Conservation (phyloP, 1,140 invertebrate species). For the Drosophila bocqueti region DNA sequence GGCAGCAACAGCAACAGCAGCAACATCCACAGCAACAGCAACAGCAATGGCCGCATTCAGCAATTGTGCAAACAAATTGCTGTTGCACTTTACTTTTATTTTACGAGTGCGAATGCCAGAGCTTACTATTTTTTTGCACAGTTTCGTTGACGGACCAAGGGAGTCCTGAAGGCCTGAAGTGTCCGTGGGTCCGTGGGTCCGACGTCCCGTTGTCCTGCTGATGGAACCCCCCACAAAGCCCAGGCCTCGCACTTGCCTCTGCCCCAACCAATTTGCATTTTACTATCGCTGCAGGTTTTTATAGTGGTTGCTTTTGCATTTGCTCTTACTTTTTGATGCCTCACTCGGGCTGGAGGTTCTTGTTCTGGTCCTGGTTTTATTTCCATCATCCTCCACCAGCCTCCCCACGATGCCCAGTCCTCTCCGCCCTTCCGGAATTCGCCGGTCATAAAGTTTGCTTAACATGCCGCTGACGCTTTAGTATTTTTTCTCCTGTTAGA, state of each 20-base stretch:
- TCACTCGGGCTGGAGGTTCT: slow-evolving; percentile 58
- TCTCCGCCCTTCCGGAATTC: slow-evolving; percentile 29
- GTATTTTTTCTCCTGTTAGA: slow-evolving; percentile 61
- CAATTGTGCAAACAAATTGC: slow-evolving; percentile 83
- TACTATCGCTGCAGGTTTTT: slow-evolving; percentile 81
- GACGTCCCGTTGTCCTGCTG: slow-evolving; percentile 23
- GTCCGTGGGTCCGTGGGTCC: slow-evolving; percentile 18
- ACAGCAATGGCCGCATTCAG: slow-evolving; percentile 78
- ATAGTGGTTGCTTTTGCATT: slow-evolving; percentile 72
- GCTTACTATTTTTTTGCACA: slow-evolving; percentile 52
- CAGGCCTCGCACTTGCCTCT: slow-evolving; percentile 9
- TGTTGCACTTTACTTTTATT: slow-evolving; percentile 83
- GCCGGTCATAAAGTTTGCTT: slow-evolving; percentile 81
- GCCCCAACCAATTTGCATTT: slow-evolving; percentile 74
- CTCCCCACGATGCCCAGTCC: slow-evolving; percentile 3
- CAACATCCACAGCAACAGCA: slow-evolving; percentile 43
- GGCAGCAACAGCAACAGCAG: slow-evolving; percentile 28
- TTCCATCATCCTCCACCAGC: slow-evolving; percentile 49
- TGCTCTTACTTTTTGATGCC: slow-evolving; percentile 75
- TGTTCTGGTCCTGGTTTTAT: slow-evolving; percentile 71
- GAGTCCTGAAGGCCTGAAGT: slow-evolving; percentile 46
- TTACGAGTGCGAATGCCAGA: slow-evolving; percentile 81
- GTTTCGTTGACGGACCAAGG: slow-evolving; percentile 57
- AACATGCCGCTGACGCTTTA: slow-evolving; percentile 72
- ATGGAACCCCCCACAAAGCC: slow-evolving; percentile 14